Evolutionary conservation across 1,140 invertebrate species (phyloP).

Genomic region (Drosophila ironensis): DNA sequence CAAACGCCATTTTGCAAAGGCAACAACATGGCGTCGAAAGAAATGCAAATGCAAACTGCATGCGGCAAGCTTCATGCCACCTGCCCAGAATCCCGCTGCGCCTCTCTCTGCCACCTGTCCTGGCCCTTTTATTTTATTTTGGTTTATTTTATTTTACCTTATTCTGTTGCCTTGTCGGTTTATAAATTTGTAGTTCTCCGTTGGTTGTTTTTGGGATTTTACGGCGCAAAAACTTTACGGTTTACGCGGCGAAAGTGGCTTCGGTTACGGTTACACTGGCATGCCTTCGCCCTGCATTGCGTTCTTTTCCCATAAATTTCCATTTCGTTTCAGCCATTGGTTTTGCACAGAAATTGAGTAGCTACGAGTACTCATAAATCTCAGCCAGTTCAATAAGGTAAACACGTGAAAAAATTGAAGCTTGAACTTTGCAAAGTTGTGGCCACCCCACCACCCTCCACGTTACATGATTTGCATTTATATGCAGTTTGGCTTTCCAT

Average conservation of each 20-base stretch:
- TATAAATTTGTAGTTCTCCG: slow-evolving; percentile 72
- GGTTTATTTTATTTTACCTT: slow-evolving; percentile 63
- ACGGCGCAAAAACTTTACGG: slow-evolving; percentile 63
- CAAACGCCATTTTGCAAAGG: slow-evolving; percentile 73
- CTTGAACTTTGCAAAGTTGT: slow-evolving; percentile 46
- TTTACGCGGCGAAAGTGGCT: slow-evolving; percentile 74
- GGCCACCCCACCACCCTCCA: not conserved
- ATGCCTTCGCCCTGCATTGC: not conserved
- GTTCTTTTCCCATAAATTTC: slow-evolving; percentile 68
- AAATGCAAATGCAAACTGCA: slow-evolving; percentile 58
- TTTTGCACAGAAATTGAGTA: slow-evolving; percentile 72
- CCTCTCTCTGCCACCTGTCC: slow-evolving; percentile 6
- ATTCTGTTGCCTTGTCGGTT: slow-evolving; percentile 62
- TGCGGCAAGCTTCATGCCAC: slow-evolving; percentile 47
- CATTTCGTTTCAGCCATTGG: slow-evolving; percentile 74
- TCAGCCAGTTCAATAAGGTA: slow-evolving; percentile 72
- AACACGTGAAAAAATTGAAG: slow-evolving; percentile 52
- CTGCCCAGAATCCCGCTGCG: slow-evolving; percentile 39
- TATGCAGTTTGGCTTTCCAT: slow-evolving; percentile 41
- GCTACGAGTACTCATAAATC: slow-evolving; percentile 69
- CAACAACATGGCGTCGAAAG: slow-evolving; percentile 66
- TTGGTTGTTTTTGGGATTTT: slow-evolving; percentile 48
- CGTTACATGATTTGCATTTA: slow-evolving; percentile 52
- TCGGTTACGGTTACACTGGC: not conserved
- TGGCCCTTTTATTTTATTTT: slow-evolving; percentile 56